Conservation (phyloP, 2,113 vertebrate species). For the Cebus imitator region DNA sequence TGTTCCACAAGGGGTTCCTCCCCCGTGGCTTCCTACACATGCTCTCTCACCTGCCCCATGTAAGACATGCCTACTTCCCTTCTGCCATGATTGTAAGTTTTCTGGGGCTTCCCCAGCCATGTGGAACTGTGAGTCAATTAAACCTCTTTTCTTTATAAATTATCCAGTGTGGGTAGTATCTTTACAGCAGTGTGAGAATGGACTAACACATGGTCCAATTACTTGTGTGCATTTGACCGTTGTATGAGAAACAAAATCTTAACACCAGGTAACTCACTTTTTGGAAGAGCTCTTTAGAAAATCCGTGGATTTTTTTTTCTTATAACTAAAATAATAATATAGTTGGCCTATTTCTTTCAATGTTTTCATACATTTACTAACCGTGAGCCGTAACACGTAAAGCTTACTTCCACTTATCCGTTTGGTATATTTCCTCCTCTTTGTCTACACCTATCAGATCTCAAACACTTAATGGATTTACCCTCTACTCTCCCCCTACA, state of each 20-base stretch:
- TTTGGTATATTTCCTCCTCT: background rate
- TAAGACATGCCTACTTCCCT: too few species aligned
- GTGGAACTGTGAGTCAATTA: too few species aligned
- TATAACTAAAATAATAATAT: background rate
- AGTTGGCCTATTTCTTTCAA: background rate
- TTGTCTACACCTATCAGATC: background rate
- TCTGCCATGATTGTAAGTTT: too few species aligned
- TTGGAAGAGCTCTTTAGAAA: background rate
- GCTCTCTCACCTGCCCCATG: too few species aligned
- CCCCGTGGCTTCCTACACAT: too few species aligned
- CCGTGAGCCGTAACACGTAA: accelerated
- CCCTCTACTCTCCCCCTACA: accelerated
- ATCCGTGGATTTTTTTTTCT: background rate
- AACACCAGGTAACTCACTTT: background rate
- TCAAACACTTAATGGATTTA: background rate
- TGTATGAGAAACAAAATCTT: background rate
- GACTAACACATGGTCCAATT: background rate
- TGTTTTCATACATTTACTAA: background rate
- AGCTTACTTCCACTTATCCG: background rate
- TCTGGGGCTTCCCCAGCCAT: too few species aligned
- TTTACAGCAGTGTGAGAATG: too few species aligned
- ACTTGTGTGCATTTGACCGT: background rate
- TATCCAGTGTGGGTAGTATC: too few species aligned
- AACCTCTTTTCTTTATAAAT: too few species aligned
- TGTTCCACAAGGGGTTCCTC: too few species aligned